Evolutionary conservation across 2,888 invertebrate species (phyloP).

Genomic region (Drosophila meridionalis): DNA sequence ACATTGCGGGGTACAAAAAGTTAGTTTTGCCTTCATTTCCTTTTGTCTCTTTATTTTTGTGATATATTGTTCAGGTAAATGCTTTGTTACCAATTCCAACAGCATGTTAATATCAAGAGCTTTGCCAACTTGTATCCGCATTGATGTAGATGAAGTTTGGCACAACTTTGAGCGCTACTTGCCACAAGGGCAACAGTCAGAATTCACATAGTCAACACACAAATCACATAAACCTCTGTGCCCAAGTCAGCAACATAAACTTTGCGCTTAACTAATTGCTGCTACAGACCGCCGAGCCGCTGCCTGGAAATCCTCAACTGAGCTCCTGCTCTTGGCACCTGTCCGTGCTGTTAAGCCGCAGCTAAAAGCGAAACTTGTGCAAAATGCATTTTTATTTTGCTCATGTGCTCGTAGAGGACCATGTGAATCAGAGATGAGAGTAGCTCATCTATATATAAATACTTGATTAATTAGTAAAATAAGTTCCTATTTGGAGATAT

Average conservation of each 20-base stretch:
- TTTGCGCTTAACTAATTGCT: constrained; percentile 71
- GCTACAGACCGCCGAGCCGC: constrained; percentile 34
- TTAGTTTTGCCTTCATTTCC: background rate
- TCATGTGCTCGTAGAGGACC: background rate
- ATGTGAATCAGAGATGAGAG: background rate
- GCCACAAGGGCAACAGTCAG: constrained; percentile 13
- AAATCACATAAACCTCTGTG: constrained; percentile 27
- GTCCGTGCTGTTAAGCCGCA: constrained; percentile 20
- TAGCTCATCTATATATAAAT: background rate
- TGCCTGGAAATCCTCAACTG: background rate
- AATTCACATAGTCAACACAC: background rate
- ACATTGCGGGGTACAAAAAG: background rate
- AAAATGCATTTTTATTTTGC: constrained; percentile 46
- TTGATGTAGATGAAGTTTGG: constrained; percentile 33
- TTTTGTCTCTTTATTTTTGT: background rate
- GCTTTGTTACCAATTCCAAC: constrained; percentile 9
- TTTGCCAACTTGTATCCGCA: constrained; percentile 32
- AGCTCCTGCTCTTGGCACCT: constrained; percentile 9
- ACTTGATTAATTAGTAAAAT: background rate
- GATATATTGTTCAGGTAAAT: constrained; percentile 8
- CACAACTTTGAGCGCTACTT: constrained; percentile 28
- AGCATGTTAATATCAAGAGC: constrained; percentile 19
- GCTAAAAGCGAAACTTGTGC: constrained; percentile 36
- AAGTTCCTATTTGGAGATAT: background rate
- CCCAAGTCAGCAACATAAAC: constrained; percentile 57